These are phyloP conservation scores for Andrena flavipes DNA, from an alignment of 2,888 invertebrate genomes.

Conservation along the genomic window DNA sequence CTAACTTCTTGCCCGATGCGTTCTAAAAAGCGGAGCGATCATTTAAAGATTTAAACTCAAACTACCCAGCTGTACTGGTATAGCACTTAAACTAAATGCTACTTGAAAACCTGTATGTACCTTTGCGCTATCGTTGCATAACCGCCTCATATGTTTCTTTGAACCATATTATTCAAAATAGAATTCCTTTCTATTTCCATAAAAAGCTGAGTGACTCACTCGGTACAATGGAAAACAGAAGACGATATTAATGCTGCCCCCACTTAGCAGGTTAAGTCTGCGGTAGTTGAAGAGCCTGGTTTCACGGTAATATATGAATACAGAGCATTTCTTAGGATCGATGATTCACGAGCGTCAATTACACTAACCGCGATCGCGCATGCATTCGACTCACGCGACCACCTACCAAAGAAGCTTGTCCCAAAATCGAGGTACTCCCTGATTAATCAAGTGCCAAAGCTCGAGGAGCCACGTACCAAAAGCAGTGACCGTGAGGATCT, in stretches of 20 bases:
- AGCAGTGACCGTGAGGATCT: conserved; percentile 15
- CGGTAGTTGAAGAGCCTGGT: not conserved
- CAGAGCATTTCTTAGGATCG: conserved; percentile 1
- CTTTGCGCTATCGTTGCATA: no score
- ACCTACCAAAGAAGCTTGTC: no score
- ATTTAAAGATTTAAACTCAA: no score
- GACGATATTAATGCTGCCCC: not conserved
- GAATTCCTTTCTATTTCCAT: no score
- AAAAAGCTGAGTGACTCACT: no score
- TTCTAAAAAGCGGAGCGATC: not conserved
- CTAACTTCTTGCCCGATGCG: not conserved
- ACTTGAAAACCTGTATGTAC: no score
- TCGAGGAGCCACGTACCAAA: not conserved
- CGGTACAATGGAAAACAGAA: no score
- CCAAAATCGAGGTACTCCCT: not conserved
- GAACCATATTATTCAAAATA: no score
- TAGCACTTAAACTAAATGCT: no score
- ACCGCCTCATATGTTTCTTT: no score
- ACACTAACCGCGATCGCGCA: not conserved
- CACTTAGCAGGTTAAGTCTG: not conserved
- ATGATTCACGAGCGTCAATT: conserved; percentile 17
- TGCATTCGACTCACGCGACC: no score
- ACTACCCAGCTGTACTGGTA: no score
- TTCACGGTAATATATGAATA: conserved; percentile 15
- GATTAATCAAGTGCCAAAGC: not conserved